phyloP scores from a whole-genome alignment of 2,113 vertebrate species.

The Rostratula benghalensis region DNA sequence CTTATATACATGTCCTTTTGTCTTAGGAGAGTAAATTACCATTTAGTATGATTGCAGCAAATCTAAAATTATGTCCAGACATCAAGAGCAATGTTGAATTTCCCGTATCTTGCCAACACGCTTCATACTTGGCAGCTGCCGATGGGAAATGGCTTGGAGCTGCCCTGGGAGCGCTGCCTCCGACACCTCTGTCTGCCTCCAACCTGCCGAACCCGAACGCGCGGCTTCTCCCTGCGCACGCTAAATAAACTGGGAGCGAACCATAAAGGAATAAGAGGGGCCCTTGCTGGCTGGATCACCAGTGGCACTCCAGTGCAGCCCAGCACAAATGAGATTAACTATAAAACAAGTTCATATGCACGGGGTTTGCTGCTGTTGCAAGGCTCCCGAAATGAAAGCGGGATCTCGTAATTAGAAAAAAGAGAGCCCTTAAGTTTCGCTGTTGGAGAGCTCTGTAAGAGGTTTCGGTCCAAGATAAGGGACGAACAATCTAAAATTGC shows the following conservation, averaged over 20 bases:
- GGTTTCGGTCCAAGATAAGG: slow-evolving; percentile 39
- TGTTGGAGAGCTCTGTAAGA: neutral
- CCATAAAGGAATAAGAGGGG: neutral
- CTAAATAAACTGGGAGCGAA: neutral
- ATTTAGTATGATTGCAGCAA: neutral
- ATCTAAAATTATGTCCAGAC: neutral
- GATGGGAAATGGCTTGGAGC: fast-evolving
- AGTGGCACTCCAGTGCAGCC: neutral
- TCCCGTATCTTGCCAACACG: fast-evolving
- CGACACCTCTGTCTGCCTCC: neutral
- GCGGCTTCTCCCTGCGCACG: fast-evolving
- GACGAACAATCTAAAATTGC: slow-evolving; percentile 24
- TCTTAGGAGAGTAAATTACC: neutral
- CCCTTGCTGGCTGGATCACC: neutral
- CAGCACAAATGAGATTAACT: neutral
- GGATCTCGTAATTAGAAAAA: slow-evolving; percentile 17
- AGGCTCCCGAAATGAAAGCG: neutral
- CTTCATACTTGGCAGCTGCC: neutral
- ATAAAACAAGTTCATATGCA: neutral
- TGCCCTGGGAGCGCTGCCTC: neutral
- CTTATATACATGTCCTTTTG: too few relatives aligned
- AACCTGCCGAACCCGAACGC: fast-evolving
- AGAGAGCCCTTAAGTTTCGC: neutral
- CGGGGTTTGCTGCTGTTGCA: fast-evolving
- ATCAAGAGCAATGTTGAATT: neutral